These are phyloP conservation scores for Symphodus melops DNA, from an alignment of 2,113 vertebrate genomes.

Conservation along the genomic window DNA sequence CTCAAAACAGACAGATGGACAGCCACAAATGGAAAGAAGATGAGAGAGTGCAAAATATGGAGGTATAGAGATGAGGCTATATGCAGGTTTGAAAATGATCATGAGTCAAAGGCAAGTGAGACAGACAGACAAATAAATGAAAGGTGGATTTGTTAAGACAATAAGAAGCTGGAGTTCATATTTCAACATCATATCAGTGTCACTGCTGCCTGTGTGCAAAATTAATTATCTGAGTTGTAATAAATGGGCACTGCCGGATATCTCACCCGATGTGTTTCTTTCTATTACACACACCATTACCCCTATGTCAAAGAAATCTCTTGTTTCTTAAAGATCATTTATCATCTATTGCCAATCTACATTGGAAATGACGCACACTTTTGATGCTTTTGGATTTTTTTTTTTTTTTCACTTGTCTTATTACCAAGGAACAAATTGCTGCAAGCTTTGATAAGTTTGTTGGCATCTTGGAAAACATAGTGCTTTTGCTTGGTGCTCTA, in stretches of 20 bases:
- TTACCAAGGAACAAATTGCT: background rate
- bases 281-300: slow-evolving; percentile 77
- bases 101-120: slow-evolving; percentile 40
- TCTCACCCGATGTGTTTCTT: slow-evolving; percentile 44
- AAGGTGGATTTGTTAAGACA: slow-evolving; percentile 59
- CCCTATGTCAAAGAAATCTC: slow-evolving; percentile 50
- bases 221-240: slow-evolving; percentile 66
- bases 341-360: slow-evolving; percentile 58
- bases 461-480: background rate
- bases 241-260: slow-evolving; percentile 53
- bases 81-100: slow-evolving; percentile 33
- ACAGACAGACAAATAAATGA: slow-evolving; percentile 65
- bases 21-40: slow-evolving; percentile 65
- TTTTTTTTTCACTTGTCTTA: background rate
- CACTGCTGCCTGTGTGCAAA: slow-evolving; percentile 59
- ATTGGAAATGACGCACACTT: slow-evolving; percentile 39
- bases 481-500: background rate
- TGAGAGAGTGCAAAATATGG: slow-evolving; percentile 54
- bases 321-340: slow-evolving; percentile 52
- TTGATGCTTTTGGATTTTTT: slow-evolving; percentile 13
- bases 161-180: slow-evolving; percentile 62
- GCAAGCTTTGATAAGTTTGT: background rate
- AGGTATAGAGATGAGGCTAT: slow-evolving; percentile 35
- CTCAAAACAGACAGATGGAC: slow-evolving; percentile 63
- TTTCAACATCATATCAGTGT: slow-evolving; percentile 60